Base-by-base conservation (phyloP, 2,888 invertebrate species). In the Hermaeophaga mercurialis region DNA sequence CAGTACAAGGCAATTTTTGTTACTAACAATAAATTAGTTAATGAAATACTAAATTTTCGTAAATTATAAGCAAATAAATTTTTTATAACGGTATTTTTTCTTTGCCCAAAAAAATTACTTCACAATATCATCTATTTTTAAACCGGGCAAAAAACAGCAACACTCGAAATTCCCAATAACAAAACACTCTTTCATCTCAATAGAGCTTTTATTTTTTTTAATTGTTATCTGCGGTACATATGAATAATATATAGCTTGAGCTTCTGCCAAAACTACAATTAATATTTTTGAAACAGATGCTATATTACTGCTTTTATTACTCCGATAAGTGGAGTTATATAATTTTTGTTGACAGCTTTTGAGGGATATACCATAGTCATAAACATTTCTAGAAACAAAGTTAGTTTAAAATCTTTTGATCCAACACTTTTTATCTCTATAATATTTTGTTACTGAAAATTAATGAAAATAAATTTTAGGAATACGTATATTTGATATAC, bases 181-280 rank as follows among this genome's bases (percentile, higher is more conserved):
- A 41, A 56, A 44, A 48, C 46, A 48, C 28, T 55, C 59, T 61
- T 63, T 63, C 61, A 63, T 61, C 61, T 52, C 47, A 41, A 61
- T 36, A 44, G 28, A 36, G 49, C 54, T 56, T 59, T 56, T 56
- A 49, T 58, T 59, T 59, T 41, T 61, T 56, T 41, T 53, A 54
- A 59, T 63, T 63, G 63, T 59, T 52, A 55, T 58, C 52, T 45
- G 53, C 48, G 15, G 12, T 26, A 14, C 36, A 47, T 44, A 47
- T 58, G 63, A 61, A 58, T 58, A 56, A 58, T 55, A 49, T 61
- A 59, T 46, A 28, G 55, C 48, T 63, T 61, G 63, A 61, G 57
- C 45, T 55, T 31, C 19, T 63, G 63, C 63, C 63, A 63, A 58
- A 56, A 59, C 53, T 58, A 61, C 57, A 59, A 61, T 59, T 59